Conservation (phyloP, 2,888 invertebrate genomes). For the Lumbricus terrestris region DNA sequence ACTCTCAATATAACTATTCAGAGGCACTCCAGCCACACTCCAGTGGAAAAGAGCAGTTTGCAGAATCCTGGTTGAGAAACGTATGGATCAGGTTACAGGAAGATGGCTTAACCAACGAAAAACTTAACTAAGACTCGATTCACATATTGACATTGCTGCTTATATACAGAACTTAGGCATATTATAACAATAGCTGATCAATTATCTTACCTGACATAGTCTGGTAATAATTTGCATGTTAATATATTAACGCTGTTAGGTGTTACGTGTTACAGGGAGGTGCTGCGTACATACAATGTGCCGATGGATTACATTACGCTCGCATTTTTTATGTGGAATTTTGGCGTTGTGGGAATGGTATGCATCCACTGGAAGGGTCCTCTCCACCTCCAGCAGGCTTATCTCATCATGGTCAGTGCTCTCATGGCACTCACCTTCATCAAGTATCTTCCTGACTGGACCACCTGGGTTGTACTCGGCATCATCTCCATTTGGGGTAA, state of each 20-base stretch:
- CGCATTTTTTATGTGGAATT: slow-evolving; percentile 90
- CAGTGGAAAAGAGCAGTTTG: too few relatives aligned
- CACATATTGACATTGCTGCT: background rate
- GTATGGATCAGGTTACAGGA: too few relatives aligned
- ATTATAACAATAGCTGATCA: background rate
- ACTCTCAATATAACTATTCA: too few relatives aligned
- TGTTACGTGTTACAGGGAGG: slow-evolving; percentile 70
- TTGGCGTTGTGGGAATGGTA: slow-evolving; percentile 92
- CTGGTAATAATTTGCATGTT: background rate
- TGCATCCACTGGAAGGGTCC: slow-evolving; percentile 99
- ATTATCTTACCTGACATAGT: background rate
- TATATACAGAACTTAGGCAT: too few relatives aligned
- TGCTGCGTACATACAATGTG: slow-evolving; percentile 87
- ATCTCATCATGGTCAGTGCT: slow-evolving; percentile 94
- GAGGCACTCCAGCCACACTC: too few relatives aligned
- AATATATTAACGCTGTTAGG: too few relatives aligned
- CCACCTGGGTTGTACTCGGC: slow-evolving; percentile 93
- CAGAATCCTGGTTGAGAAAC: too few relatives aligned
- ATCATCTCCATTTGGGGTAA: slow-evolving; percentile 96
- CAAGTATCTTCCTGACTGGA: slow-evolving; percentile 98
- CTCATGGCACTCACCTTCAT: slow-evolving; percentile 98
- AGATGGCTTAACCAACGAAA: too few relatives aligned
- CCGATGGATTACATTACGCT: slow-evolving; percentile 92
- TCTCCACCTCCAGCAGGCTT: slow-evolving; percentile 82
- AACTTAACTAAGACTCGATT: too few relatives aligned